These are phyloP conservation scores for Hemicentrotus pulcherrimus DNA, from an alignment of 35 echinoderm and acorn worm genomes.

Conservation along the genomic window DNA sequence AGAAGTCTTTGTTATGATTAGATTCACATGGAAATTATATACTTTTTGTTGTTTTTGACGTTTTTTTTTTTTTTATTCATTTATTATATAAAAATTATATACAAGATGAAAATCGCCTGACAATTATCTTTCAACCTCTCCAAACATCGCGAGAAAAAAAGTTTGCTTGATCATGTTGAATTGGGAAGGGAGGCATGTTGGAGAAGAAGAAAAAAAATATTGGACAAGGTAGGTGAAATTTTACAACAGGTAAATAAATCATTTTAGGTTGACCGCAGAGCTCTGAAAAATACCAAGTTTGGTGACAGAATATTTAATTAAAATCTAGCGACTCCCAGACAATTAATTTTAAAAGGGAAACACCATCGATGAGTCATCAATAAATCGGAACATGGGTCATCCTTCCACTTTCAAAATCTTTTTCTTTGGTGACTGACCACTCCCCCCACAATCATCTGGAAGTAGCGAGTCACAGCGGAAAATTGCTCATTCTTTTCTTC, in stretches of 20 bases:
- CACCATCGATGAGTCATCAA: neutral
- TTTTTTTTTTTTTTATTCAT: too few relatives aligned
- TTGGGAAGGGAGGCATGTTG: neutral
- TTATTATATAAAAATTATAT: too few relatives aligned
- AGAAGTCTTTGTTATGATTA: too few relatives aligned
- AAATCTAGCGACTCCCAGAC: neutral
- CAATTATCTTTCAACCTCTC: neutral
- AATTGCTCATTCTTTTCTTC: neutral
- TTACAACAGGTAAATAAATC: neutral
- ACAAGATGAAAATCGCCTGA: too few relatives aligned
- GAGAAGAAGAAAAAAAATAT: neutral
- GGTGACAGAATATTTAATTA: neutral
- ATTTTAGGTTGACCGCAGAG: too few relatives aligned
- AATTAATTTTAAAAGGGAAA: neutral
- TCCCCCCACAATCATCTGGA: neutral
- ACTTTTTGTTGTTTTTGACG: too few relatives aligned
- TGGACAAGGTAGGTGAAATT: neutral
- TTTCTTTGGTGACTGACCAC: neutral
- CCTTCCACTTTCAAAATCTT: neutral
- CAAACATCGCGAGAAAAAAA: neutral
- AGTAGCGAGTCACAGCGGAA: neutral
- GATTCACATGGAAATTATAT: too few relatives aligned
- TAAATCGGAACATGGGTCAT: neutral
- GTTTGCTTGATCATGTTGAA: neutral
- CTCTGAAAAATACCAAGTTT: neutral